Conservation (phyloP, 2,113 vertebrate genomes). For the Aramus guarauna region DNA sequence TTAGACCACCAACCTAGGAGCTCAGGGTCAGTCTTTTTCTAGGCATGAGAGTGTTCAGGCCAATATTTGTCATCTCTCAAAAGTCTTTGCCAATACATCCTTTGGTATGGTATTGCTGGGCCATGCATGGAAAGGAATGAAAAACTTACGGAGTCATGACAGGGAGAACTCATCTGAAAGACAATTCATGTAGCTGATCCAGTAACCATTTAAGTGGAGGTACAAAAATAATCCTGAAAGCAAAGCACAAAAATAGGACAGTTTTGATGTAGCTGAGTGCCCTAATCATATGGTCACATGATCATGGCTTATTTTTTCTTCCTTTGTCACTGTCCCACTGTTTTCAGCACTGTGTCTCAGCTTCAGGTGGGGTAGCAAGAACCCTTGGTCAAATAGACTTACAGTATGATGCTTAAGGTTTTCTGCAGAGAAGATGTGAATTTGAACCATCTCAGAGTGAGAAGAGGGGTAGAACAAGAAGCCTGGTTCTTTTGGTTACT, state of each 20-base stretch:
- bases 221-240: background rate
- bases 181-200: background rate
- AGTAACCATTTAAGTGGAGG: background rate
- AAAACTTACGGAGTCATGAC: background rate
- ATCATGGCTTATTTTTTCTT: background rate
- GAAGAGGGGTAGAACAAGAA: background rate
- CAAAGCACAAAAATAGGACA: background rate
- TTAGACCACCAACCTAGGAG: background rate
- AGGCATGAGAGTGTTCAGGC: background rate
- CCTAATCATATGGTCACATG: background rate
- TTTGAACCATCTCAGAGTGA: background rate
- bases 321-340: background rate
- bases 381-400: background rate
- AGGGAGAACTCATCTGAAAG: background rate
- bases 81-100: background rate
- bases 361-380: background rate
- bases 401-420: background rate
- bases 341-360: background rate
- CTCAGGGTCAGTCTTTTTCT: background rate
- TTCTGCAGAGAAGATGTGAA: background rate
- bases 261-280: background rate
- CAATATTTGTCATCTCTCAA: background rate
- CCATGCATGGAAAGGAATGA: background rate
- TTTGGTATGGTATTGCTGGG: background rate
- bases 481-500: background rate